phyloP scores from a whole-genome alignment of 1,140 invertebrate genomes.

The Pogonognathellus flavescens region DNA sequence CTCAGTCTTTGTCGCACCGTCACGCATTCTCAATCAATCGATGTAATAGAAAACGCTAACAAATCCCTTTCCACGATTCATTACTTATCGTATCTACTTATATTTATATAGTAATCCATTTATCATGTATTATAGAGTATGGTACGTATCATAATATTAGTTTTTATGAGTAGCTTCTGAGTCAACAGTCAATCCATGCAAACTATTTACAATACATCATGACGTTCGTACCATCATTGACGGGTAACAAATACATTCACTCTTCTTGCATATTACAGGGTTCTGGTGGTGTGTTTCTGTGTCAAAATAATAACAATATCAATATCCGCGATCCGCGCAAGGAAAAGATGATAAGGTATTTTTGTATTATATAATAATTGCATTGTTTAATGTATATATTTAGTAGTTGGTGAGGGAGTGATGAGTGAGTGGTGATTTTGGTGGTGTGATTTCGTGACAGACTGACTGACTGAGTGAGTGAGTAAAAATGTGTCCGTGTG shows the following conservation, averaged over 20 bases:
- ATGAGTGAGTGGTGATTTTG: neutral
- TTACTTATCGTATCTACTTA: constrained; percentile 25
- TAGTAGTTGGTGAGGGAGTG: neutral
- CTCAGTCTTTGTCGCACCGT: constrained; percentile 54
- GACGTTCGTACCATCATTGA: constrained; percentile 32
- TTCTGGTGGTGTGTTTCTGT: constrained; percentile 13
- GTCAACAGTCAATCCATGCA: constrained; percentile 45
- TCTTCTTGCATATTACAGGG: constrained; percentile 30
- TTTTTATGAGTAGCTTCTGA: constrained; percentile 41
- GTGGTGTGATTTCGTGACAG: too few species aligned
- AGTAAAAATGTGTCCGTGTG: too few species aligned
- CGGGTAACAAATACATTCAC: constrained; percentile 36
- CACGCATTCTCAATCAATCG: constrained; percentile 48
- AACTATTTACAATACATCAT: constrained; percentile 41
- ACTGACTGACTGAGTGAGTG: too few species aligned
- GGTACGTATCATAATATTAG: constrained; percentile 19
- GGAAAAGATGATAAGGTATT: too few species aligned
- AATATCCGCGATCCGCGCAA: too few species aligned
- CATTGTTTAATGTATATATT: too few species aligned
- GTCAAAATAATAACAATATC: constrained; percentile 27
- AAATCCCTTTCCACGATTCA: constrained; percentile 46
- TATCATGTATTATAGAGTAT: constrained; percentile 13
- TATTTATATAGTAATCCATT: constrained; percentile 20
- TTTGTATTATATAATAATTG: too few species aligned
- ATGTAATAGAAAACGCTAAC: constrained; percentile 50